Evolutionary conservation across 2,113 vertebrate species (phyloP).

Genomic region (Tor tambroides): DNA sequence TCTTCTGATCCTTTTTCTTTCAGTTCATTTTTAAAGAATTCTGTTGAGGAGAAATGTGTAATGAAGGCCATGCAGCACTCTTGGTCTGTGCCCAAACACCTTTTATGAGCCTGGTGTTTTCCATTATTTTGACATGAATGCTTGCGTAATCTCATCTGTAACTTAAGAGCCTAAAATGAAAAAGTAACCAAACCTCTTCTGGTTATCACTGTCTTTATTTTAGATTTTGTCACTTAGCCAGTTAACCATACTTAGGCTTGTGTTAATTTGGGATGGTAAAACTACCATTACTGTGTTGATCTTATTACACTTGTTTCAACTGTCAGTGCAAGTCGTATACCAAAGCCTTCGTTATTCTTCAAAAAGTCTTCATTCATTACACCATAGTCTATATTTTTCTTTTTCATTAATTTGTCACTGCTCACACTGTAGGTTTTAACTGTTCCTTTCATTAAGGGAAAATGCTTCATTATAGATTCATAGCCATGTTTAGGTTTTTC

Average conservation of each 20-base stretch:
- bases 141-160: constrained; percentile 2
- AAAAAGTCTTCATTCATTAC: not conserved
- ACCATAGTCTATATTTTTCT: not conserved
- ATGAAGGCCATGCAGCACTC: not conserved
- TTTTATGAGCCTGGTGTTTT: constrained; percentile 10
- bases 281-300: not conserved
- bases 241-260: not conserved
- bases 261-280: not conserved
- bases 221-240: not conserved
- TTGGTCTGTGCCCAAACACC: constrained; percentile 18
- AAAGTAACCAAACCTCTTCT: not conserved
- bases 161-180: not conserved
- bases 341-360: not conserved
- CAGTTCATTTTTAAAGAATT: constrained; percentile 7
- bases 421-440: not conserved
- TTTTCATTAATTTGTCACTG: not conserved
- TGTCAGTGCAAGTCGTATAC: not conserved
- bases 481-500: not conserved
- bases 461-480: not conserved
- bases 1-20: not conserved
- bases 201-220: not conserved
- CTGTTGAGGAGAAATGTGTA: not conserved
- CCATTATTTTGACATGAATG: constrained; percentile 35
- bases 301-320: not conserved
- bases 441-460: not conserved